Conservation (phyloP, 2,113 vertebrate genomes). For the Archocentrus centrarchus region DNA sequence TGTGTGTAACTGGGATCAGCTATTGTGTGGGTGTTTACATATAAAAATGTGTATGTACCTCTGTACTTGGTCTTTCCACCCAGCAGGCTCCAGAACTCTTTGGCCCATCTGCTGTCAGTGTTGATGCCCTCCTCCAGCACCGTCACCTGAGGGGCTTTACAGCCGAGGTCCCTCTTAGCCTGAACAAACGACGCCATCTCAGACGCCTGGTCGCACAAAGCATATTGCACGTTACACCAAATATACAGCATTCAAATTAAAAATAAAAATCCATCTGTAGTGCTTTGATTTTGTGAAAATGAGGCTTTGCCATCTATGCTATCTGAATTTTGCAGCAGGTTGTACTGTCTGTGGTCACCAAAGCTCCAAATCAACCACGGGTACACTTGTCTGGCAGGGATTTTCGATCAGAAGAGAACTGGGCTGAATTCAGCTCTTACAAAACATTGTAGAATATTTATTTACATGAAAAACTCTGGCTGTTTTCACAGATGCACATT, state of each 20-base stretch:
- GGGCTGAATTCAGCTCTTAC: no score
- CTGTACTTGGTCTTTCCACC: constrained; percentile 80
- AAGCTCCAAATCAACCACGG: no score
- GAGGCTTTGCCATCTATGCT: background rate
- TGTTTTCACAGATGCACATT: no score
- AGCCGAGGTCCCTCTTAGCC: constrained; percentile 83
- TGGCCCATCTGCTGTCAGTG: constrained; percentile 78
- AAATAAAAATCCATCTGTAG: background rate
- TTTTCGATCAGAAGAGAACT: no score
- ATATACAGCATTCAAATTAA: background rate
- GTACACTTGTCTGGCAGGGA: no score
- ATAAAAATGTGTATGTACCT: constrained; percentile 63
- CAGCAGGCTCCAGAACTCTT: constrained; percentile 84
- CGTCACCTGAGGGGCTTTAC: constrained; percentile 82
- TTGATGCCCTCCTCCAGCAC: constrained; percentile 85
- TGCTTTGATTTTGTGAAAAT: background rate
- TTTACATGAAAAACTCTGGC: no score
- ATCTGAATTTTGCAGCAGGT: no score
- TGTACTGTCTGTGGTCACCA: no score
- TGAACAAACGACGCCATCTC: constrained; percentile 84
- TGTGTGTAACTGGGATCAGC: background rate
- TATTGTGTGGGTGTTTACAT: background rate
- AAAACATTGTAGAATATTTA: no score
- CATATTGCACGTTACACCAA: background rate
- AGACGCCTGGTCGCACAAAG: constrained; percentile 72